Base-by-base conservation (phyloP, 2,888 invertebrate genomes). In the Eupithecia pulchellata region DNA sequence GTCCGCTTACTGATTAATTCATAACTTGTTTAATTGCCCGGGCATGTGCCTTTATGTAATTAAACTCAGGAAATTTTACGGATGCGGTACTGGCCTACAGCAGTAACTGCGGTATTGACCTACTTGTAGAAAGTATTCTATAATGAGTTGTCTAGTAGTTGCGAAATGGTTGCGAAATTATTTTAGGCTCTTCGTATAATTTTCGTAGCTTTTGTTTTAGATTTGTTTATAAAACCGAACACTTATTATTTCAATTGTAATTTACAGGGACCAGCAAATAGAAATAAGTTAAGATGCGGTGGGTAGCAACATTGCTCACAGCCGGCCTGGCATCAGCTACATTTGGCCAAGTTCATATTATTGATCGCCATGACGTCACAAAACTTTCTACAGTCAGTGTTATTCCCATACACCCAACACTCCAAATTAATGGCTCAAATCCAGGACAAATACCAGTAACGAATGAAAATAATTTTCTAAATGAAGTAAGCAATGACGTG, bases 251-350 rank as follows among this genome's bases (percentile, higher is more conserved):
- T 29, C 14, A n/a, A 25, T 32, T 63, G 0, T 57, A 42, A 52
- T 65, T 81, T 79, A 13, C 78, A 82, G 82, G 77, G 64, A 77
- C 76, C 72, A 32, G n/a, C 57, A 55, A 65, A 39, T 70, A 36
- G 11, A 39, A 36, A 36, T 47, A 6, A 13, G n/a, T 47, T 77
- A 82, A 66, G 73, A 86, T 86, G 85, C 76, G 77, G 75, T 82
- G 83, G 82, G 74, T 75, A 74, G 64, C 67, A 64, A 30, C 82
- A 36, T 82, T 78, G 79, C 66, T 83, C 36, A 62, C 73, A 60
- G 75, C 75, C 52, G 71, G 74, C 34, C 47, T 83, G 60, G 67
- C 75, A 34, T 68, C 69, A 25, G 66, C 69, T 27, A 67, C 77
- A 11, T 64, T 74, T 14, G 76, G 75, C 13, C 75, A 77, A 34